A percentile compares a stretch with the other conserved stretches of the same genome.
These are phyloP conservation scores for Amphilophus citrinellus DNA, from an alignment of 2,113 vertebrate species.

Conservation along the genomic window DNA sequence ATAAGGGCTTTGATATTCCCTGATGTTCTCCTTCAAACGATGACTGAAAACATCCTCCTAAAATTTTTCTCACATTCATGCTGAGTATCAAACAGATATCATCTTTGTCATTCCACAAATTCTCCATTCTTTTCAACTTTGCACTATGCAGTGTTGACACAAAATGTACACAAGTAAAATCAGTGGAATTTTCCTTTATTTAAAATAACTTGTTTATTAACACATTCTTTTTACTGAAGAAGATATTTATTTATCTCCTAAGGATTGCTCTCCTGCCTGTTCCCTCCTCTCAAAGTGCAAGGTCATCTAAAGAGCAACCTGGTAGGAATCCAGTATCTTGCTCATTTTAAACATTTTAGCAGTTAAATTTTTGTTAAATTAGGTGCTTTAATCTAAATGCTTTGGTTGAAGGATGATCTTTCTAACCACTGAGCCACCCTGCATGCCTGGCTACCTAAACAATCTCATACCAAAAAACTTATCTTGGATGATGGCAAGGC, in stretches of 20 bases:
- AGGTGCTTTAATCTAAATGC: slow-evolving; percentile 16
- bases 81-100: background rate
- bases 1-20: slow-evolving; percentile 27
- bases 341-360: slow-evolving; percentile 9
- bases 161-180: slow-evolving; percentile 1
- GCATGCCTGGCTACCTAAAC: slow-evolving; percentile 42
- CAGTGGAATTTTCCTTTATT: background rate
- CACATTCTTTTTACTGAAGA: background rate
- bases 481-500: slow-evolving; percentile 49
- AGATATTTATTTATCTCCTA: slow-evolving; percentile 1
- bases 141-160: background rate
- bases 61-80: background rate
- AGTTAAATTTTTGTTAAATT: slow-evolving; percentile 2
- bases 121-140: background rate
- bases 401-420: slow-evolving; percentile 31
- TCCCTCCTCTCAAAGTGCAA: background rate
- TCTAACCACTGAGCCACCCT: slow-evolving; percentile 12
- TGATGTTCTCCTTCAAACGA: slow-evolving; percentile 16
- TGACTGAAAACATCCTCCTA: background rate
- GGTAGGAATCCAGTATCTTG: background rate
- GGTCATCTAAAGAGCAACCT: background rate
- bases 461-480: slow-evolving; percentile 61
- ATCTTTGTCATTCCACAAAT: background rate
- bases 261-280: background rate
- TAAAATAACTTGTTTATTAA: background rate